These are phyloP conservation scores for Percopsis transmontana DNA, from an alignment of 2,113 vertebrate genomes.

Conservation along the genomic window DNA sequence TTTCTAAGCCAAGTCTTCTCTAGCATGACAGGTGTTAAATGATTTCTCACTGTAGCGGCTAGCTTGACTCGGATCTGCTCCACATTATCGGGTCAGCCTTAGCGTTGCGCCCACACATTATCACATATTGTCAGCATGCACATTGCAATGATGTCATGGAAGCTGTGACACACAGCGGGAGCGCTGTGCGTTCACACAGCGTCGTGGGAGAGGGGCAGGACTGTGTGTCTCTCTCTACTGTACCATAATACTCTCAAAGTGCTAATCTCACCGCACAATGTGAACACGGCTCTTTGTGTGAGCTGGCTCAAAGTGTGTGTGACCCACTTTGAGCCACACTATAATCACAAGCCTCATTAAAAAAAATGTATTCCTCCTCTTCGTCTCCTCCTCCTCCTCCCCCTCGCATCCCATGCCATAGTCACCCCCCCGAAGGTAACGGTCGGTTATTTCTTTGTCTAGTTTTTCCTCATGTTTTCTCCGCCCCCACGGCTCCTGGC, in stretches of 20 bases:
- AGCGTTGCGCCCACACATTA: background rate
- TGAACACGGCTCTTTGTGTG: slow-evolving; percentile 54
- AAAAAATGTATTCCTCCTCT: background rate
- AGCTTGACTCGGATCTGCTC: background rate
- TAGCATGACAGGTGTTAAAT: background rate
- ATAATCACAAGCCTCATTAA: slow-evolving; percentile 37
- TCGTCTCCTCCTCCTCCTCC: background rate
- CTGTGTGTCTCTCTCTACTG: background rate
- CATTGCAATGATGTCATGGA: slow-evolving; percentile 14
- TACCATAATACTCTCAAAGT: slow-evolving; percentile 35
- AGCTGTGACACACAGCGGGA: background rate
- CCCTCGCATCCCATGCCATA: background rate
- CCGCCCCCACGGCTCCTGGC: slow-evolving; percentile 43
- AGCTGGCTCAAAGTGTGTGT: slow-evolving; percentile 34
- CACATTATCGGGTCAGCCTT: slow-evolving; percentile 4
- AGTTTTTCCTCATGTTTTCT: slow-evolving; percentile 21
- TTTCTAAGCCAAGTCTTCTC: background rate
- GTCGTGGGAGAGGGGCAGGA: background rate
- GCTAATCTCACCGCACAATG: slow-evolving; percentile 38
- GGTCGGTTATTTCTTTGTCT: slow-evolving; percentile 26
- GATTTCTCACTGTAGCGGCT: background rate
- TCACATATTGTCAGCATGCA: slow-evolving; percentile 2
- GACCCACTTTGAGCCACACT: slow-evolving; percentile 56
- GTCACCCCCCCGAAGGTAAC: background rate
- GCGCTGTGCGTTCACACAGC: slow-evolving; percentile 5